phyloP scores from a whole-genome alignment of 2,888 invertebrate species.

The Alloplasta piceator region DNA sequence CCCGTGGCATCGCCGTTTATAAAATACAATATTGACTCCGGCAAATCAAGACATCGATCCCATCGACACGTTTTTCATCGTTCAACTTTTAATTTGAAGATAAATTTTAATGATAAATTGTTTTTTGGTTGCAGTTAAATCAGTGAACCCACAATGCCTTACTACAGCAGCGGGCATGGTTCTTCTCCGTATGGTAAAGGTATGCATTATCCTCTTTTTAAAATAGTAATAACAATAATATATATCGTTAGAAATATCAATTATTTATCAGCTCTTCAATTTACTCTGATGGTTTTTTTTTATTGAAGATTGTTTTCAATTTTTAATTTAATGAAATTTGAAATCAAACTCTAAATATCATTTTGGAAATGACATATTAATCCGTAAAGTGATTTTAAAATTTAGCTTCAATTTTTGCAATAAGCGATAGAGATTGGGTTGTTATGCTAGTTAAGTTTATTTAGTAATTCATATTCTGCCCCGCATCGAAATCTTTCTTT shows the following conservation, averaged over 20 bases:
- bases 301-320: neutral
- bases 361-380: too few relatives aligned
- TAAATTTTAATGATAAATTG: constrained; percentile 6
- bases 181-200: constrained; percentile 80
- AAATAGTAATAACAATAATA: neutral
- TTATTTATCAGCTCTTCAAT: neutral
- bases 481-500: too few relatives aligned
- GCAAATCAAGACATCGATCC: neutral
- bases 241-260: neutral
- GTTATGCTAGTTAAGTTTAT: too few relatives aligned
- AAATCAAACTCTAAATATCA: too few relatives aligned
- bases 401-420: too few relatives aligned
- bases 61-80: neutral
- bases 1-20: constrained; percentile 69
- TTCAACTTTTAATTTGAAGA: neutral
- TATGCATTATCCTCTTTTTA: constrained; percentile 63
- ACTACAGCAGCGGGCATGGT: constrained; percentile 80
- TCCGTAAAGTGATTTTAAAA: too few relatives aligned
- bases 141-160: constrained; percentile 76
- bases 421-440: too few relatives aligned
- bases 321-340: neutral
- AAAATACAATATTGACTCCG: constrained; percentile 55
- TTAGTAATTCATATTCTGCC: too few relatives aligned
- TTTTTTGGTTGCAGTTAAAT: constrained; percentile 71
- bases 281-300: neutral